Evolutionary conservation across 2,888 invertebrate species (phyloP), one percentile per base, ranked within the genome.

Genomic region (Chironomus tentans): DNA sequence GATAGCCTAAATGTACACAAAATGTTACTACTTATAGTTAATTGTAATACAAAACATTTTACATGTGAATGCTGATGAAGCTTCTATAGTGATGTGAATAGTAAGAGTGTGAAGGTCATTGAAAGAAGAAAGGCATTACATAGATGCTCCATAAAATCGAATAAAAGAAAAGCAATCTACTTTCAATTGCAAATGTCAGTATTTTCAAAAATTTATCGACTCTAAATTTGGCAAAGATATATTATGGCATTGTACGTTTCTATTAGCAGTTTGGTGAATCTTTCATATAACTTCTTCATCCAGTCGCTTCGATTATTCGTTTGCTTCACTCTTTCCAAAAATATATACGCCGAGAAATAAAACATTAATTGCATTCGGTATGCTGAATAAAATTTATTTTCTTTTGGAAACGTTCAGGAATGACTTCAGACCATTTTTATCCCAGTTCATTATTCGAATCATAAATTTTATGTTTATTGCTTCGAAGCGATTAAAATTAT

Each of bases 381-480:
- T 18, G 56, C 18, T 15, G 18, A 56, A 15, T 15, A 56, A 56
- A 56, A 56, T 56, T 56, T 56, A 56, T 56, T 18, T 15, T 56
- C 18, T 56, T 18, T 56, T 6, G 7, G 18, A 56, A 56, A 18
- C n/a, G 2, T 7, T 15, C 18, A 62, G 21, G 46, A 73, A 38
- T 18, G 71, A 28, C 38, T 24, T 68, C 38, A 15, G 15, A 28
- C 28, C 13, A 6, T 48, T 74, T 73, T 74, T 74, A 74, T 74
- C 74, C 47, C 68, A 74, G 47, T 74, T 74, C 74, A 74, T 74
- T 74, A 74, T 74, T 61, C 38, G 74, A n/a, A 21, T 22, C 68
- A 74, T 74, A 74, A 74, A 74, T 68, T 74, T 74, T 68, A 74
- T 74, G 74, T 68, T 74, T 48, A 74, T 74, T n/a, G 74, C 74